phyloP scores from a whole-genome alignment of 2,113 vertebrate genomes.

The Myodes glareolus region DNA sequence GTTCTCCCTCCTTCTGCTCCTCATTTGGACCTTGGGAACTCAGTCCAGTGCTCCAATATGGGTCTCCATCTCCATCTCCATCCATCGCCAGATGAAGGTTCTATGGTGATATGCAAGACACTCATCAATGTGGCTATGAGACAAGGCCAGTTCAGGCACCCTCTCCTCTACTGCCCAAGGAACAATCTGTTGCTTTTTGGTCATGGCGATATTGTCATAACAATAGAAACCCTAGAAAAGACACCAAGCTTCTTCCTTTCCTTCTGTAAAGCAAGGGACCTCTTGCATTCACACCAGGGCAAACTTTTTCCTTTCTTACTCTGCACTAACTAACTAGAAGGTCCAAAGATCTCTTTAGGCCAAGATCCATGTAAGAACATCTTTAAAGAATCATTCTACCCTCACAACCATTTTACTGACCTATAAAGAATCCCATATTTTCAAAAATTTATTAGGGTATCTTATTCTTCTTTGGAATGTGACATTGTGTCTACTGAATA shows the following conservation, averaged over 20 bases:
- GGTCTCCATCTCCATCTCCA: no score
- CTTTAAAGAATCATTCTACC: background rate
- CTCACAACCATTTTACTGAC: conserved; percentile 20
- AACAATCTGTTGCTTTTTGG: background rate
- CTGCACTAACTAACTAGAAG: background rate
- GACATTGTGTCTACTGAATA: background rate
- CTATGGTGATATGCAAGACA: no score
- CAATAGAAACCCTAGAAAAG: background rate
- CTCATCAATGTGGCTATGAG: no score
- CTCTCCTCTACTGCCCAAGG: no score
- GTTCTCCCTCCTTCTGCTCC: no score
- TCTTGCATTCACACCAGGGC: background rate
- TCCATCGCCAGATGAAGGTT: no score
- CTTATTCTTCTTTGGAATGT: background rate
- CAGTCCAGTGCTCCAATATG: no score
- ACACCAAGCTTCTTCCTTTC: background rate
- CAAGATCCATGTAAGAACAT: background rate
- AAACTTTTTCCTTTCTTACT: background rate
- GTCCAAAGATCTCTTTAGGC: background rate
- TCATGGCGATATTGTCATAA: background rate
- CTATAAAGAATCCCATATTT: conserved; percentile 6
- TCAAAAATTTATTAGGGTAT: background rate
- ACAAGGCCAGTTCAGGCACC: no score
- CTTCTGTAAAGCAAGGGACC: background rate
- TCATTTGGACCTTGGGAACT: no score